Conservation (phyloP, 2,888 invertebrate species). For the Oligia fasciuncula region DNA sequence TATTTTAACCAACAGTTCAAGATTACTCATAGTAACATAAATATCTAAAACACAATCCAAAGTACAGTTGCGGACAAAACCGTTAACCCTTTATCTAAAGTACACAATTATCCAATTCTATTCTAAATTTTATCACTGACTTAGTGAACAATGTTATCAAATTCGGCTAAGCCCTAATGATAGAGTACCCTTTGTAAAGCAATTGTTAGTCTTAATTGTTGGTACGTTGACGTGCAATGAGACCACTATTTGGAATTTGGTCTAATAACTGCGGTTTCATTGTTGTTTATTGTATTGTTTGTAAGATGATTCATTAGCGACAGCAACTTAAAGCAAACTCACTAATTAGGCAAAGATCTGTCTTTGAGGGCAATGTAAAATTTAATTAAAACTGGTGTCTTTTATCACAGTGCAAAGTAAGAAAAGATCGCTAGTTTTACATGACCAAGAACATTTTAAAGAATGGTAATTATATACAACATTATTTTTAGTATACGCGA, state of each 20-base stretch:
- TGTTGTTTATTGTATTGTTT: constrained; percentile 23
- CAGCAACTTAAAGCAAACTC: not conserved
- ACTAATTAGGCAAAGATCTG: not conserved
- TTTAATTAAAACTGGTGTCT: not conserved
- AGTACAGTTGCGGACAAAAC: constrained; percentile 47
- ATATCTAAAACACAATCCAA: constrained; percentile 13
- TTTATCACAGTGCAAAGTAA: not conserved
- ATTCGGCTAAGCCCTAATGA: constrained; percentile 61
- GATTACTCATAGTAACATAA: constrained; percentile 51
- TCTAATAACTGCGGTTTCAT: not conserved
- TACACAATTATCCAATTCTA: constrained; percentile 65
- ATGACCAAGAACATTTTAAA: too few species aligned
- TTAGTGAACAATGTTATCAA: constrained; percentile 67
- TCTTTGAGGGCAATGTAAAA: not conserved
- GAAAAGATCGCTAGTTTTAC: too few species aligned
- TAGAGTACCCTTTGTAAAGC: constrained; percentile 46
- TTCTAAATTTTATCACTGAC: constrained; percentile 54
- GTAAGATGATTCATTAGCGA: constrained; percentile 9
- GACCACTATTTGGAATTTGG: constrained; percentile 13
- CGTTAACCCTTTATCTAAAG: constrained; percentile 58
- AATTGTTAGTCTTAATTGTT: constrained; percentile 37
- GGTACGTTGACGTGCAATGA: constrained; percentile 19
- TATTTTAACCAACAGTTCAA: constrained; percentile 32
- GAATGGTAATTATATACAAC: too few species aligned
- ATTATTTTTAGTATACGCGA: too few species aligned